Evolutionary conservation across 2,113 vertebrate species (phyloP).

Genomic region (Verasper variegatus): DNA sequence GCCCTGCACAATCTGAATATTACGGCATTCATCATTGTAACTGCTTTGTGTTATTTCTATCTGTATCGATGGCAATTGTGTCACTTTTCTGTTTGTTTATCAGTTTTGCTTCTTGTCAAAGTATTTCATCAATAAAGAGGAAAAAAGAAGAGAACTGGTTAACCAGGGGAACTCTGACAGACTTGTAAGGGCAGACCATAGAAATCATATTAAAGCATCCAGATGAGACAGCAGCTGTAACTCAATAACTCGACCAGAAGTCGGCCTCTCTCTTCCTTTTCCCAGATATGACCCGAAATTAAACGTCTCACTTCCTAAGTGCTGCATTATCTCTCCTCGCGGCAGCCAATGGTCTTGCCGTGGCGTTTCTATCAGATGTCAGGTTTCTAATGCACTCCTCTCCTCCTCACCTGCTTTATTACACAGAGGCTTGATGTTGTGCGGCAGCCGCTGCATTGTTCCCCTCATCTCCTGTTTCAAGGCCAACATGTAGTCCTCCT

Average conservation of each 20-base stretch:
- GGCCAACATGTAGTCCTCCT: slow-evolving; percentile 90
- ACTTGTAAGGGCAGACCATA: not conserved
- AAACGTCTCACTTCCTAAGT: slow-evolving; percentile 60
- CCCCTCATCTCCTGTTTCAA: slow-evolving; percentile 92
- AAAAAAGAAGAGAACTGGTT: not conserved
- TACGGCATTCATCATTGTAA: too few species aligned
- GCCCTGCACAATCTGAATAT: too few species aligned
- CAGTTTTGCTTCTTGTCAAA: too few species aligned
- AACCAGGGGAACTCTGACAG: not conserved
- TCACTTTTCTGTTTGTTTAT: too few species aligned
- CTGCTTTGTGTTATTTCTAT: too few species aligned
- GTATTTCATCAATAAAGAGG: too few species aligned
- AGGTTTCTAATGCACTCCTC: slow-evolving; percentile 39
- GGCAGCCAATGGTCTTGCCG: slow-evolving; percentile 9
- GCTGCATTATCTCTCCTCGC: slow-evolving; percentile 53
- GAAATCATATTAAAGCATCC: slow-evolving; percentile 1
- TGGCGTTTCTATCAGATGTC: slow-evolving; percentile 6
- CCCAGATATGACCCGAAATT: slow-evolving; percentile 42
- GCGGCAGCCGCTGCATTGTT: slow-evolving; percentile 85
- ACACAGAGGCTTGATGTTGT: slow-evolving; percentile 81
- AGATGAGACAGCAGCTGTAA: slow-evolving; percentile 27
- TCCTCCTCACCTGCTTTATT: slow-evolving; percentile 81
- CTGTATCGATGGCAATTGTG: too few species aligned
- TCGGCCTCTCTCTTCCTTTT: slow-evolving; percentile 14
- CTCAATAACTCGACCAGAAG: slow-evolving; percentile 34